Evolutionary conservation across 2,888 invertebrate genomes (phyloP), one percentile per base, ranked within the genome.

Genomic region (Caenorhabditis japonica): DNA sequence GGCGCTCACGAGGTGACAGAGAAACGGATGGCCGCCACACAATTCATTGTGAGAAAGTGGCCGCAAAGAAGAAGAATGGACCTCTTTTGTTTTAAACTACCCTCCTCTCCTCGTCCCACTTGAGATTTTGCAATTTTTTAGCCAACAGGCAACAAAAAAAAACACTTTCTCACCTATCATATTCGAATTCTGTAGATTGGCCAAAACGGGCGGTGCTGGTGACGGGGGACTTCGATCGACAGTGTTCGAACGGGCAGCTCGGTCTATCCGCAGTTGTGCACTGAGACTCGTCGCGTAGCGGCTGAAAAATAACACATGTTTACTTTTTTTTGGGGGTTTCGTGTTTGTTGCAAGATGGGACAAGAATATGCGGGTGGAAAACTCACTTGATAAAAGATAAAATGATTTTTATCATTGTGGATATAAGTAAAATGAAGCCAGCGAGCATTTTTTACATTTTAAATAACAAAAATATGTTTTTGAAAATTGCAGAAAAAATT

Each of bases 261-360:
- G 75, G 21, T 81, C 83, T 34, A 80, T 83, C 33, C 77, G 66
- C 38, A 84, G 58, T 66, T 84, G 84, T 17, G 84, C 82, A 36
- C 80, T 79, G 19, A 84, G 71, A 30, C 83, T 83, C 17, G 79
- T 84, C 17, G 78, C 79, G 75, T 84, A 84, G 38, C 83, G 83
- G 41, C 74, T 74, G 74, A 59, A 79, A 80, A 62, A 21, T 10
- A 15, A 7, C 5, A 27, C 8, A 17, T 36, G 30, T 5, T 30
- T 30, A n/a, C n/a, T n/a, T n/a, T n/a, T n/a, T n/a, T n/a, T n/a
- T n/a, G n/a, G n/a, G n/a, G n/a, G n/a, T n/a, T n/a, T n/a, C n/a
- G n/a, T n/a, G n/a, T n/a, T n/a, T n/a, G n/a, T n/a, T n/a, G n/a
- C n/a, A n/a, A n/a, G n/a, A n/a, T n/a, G n/a, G n/a, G n/a, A n/a